These are phyloP conservation scores for Fopius arisanus DNA, from an alignment of 1,140 invertebrate species.

Conservation along the genomic window DNA sequence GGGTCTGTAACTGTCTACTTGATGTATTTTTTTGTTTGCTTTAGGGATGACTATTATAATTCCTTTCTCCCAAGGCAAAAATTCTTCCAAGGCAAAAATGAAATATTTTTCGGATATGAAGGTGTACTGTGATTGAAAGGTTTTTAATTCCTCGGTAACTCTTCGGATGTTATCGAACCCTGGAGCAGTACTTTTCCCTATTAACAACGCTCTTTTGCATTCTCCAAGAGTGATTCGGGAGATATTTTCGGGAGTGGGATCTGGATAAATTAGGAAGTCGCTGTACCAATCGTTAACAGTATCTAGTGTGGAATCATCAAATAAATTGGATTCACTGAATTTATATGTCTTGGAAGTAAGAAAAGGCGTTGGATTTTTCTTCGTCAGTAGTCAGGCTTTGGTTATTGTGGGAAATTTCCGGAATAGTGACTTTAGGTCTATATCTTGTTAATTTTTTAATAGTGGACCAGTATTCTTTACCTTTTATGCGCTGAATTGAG, in stretches of 20 bases:
- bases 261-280: no score
- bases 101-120: no score
- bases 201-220: no score
- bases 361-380: background rate
- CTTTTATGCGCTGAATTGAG: background rate
- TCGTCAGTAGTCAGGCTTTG: background rate
- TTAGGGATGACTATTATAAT: conserved; percentile 34
- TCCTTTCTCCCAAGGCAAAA: conserved; percentile 33
- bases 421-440: background rate
- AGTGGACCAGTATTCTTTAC: conserved; percentile 9
- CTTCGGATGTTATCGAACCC: no score
- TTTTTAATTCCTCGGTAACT: no score
- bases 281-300: no score
- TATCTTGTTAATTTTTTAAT: conserved; percentile 1
- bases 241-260: no score
- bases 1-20: no score
- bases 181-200: no score
- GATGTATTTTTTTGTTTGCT: background rate
- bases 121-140: no score
- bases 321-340: no score
- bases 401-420: background rate
- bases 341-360: background rate
- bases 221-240: no score
- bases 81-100: conserved; percentile 15
- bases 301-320: background rate